These are phyloP conservation scores for Atethmia centrago DNA, from an alignment of 2,888 invertebrate genomes.

Conservation along the genomic window DNA sequence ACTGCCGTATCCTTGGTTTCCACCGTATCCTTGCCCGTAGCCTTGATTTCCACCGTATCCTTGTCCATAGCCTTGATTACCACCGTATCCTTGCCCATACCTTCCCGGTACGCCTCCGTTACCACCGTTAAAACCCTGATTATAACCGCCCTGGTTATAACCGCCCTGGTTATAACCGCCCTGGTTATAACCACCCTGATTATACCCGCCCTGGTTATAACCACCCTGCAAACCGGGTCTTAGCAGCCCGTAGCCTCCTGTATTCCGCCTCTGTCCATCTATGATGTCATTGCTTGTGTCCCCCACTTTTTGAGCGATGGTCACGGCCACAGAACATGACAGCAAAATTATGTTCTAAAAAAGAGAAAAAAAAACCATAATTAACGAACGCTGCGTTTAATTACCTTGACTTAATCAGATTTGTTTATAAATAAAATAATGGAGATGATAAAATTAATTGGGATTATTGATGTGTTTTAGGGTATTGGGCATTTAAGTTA, in stretches of 20 bases:
- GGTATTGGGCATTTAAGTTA: no score
- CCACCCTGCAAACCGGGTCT: constrained; percentile 32
- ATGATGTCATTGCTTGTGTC: constrained; percentile 74
- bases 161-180: constrained; percentile 45
- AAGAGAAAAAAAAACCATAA: constrained; percentile 50
- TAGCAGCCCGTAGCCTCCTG: constrained; percentile 82
- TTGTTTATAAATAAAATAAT: constrained; percentile 3
- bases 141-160: constrained; percentile 32
- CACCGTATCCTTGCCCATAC: constrained; percentile 37
- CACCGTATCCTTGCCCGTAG: constrained; percentile 45
- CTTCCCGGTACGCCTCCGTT: constrained; percentile 58
- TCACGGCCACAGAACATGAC: constrained; percentile 78
- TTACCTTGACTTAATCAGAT: constrained; percentile 37
- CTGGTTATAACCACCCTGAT: constrained; percentile 39
- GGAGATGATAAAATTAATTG: constrained; percentile 13
- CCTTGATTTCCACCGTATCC: constrained; percentile 40
- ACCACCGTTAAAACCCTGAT: constrained; percentile 45
- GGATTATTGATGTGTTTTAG: not conserved
- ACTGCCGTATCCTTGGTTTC: constrained; percentile 55
- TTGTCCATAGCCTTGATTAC: constrained; percentile 32
- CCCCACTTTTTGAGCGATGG: constrained; percentile 75
- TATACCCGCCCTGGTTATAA: constrained; percentile 28
- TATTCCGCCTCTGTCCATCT: constrained; percentile 73
- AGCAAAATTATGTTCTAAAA: constrained; percentile 80
- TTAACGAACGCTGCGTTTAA: constrained; percentile 43